Base-by-base conservation (phyloP, 2,113 vertebrate species). In the Silurus glanis region DNA sequence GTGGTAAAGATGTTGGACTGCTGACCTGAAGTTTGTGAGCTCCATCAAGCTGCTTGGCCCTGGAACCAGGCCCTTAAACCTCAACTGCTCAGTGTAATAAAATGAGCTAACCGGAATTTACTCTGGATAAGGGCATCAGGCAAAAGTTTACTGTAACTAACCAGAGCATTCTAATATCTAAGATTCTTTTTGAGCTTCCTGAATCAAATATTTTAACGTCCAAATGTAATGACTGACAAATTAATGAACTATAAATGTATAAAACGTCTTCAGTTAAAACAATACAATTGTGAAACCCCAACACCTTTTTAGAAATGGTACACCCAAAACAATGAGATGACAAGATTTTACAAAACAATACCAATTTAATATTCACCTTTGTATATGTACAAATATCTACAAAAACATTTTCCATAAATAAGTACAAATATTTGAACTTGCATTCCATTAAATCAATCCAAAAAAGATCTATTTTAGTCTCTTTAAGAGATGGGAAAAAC, bases 361-460 rank as follows among this genome's bases (percentile, higher is more conserved):
- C 94, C 94, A 94, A 91, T 94, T 95, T 96, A 95, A 93, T 95
- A 91, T 93, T 92, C 88, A 90, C 91, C 89, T 93, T 91, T 93
- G 21, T 83, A 74, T 94, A 95, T 95, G 93, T 95, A 95, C 94
- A 96, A 90, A 93, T 95, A 95, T 94, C 91, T 94, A 95, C 94
- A 95, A 89, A 91, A 88, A 84, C 93, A 93, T 93, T 91, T 91
- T 94, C 76, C 91, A 90, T 95, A 95, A 94, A 94, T 95, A 95
- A 93, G 87, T 78, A 45, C 71, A 87, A 84, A 61, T 83, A 82
- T 55, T 85, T 80, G 69, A 69, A 82, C 61, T 84, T 84, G 37
- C 47, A 74, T 80, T 84, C 47, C 83, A 47, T 55, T 55, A 59
- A 37, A 80, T 61, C 53, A 76, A 81, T 79, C 37, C 37, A 5